Evolutionary conservation across 2,888 invertebrate genomes (phyloP), one percentile per base, ranked within the genome.

Genomic region (Axea sp.): DNA sequence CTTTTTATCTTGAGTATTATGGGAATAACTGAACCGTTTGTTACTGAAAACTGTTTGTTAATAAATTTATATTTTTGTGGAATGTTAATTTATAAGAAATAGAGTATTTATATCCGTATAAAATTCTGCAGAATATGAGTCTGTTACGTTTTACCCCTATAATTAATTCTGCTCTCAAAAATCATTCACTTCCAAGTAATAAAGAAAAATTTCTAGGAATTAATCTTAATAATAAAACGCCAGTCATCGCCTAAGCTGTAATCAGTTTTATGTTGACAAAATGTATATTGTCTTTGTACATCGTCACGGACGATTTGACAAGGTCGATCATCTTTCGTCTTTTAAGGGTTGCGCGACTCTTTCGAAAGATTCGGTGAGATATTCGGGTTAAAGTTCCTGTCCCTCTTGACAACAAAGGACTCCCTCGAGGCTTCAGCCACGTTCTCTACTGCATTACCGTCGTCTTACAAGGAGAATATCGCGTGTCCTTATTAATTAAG

Each of bases 401-500:
- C 85, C 86, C 82, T 83, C 83, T 80, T 79, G 83, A 86, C 86
- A 86, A 86, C 87, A 87, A 87, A 87, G 87, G 87, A 86, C 81
- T 84, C 85, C 84, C 86, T 57, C 67, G 82, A 79, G 85, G 81
- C 81, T 81, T 81, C 76, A 77, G 75, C 80, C 77, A 78, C 78
- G 80, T 43, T 53, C 85, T 81, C 82, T 77, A 79, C 78, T 77
- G 57, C 71, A 77, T 80, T 69, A 75, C 76, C 82, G 64, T 75
- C 82, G 80, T 84, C 85, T 84, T 84, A 77, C 80, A 78, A 73
- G 65, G 37, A 75, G 84, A 84, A 86, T 86, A 87, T 87, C 87
- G 87, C 85, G 85, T 87, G 87, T 87, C 87, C 86, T 87, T 87
- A 87, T 87, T 87, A 87, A 87, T 87, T 87, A 87, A 87, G 85